Evolutionary conservation across 2,888 invertebrate genomes (phyloP), one percentile per base, ranked within the genome.

Genomic region (Pyralis farinalis): DNA sequence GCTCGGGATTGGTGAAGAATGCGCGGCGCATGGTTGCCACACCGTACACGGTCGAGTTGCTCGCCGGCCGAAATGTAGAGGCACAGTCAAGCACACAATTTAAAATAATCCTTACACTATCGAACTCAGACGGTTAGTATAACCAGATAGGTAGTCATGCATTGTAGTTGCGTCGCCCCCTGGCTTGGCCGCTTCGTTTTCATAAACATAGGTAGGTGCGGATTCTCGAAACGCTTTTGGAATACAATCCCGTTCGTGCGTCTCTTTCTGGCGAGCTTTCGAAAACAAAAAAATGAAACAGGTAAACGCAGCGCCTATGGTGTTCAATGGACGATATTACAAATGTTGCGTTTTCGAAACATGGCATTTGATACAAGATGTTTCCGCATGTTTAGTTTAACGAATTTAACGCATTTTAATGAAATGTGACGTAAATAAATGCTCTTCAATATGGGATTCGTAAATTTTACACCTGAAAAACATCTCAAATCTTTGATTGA

Each of bases 1-100:
- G 64, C 66, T 63, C 55, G 67, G 74, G 80, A 80, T 80, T 80
- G 83, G 84, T 79, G 74, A 82, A 80, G 86, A 83, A 80, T 87
- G 87, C 85, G 85, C 83, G 64, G 86, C 87, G 87, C 87, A 88
- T 82, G 77, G 86, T 83, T 80, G 86, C 84, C 76, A 77, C 83
- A 78, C 83, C 81, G 81, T 73, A 71, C 76, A 71, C 77, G 78
- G 78, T 82, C 73, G 70, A 64, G 62, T 68, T 62, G 65, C 58
- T 72, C 63, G 48, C 70, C 84, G 71, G 58, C 78, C 62, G 66
- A 77, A 73, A 67, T 67, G 60, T 55, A 69, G 71, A 81, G 79
- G 57, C 64, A 63, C 58, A 60, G 58, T 68, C 52, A 61, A 67
- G 61, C 64, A 65, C 59, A 62, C 54, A 65, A 69, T 71, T 63